phyloP scores from a whole-genome alignment of 1,140 invertebrate species.

The Pemphigus obesinymphae region DNA sequence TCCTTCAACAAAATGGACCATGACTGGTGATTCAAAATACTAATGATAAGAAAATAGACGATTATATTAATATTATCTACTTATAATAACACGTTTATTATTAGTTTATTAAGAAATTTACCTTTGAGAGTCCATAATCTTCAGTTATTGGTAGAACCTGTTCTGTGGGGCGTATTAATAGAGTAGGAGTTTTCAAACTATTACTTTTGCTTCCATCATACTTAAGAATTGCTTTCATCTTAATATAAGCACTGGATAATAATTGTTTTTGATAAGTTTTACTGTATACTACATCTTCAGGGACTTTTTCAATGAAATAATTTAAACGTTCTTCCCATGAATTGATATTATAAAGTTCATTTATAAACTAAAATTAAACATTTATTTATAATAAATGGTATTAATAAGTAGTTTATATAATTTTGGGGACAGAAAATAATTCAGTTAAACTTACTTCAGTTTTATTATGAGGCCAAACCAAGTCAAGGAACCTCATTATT shows the following conservation, averaged over 20 bases:
- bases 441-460: constrained; percentile 36
- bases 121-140: constrained; percentile 61
- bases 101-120: constrained; percentile 45
- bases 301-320: constrained; percentile 43
- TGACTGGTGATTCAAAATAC: constrained; percentile 52
- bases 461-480: constrained; percentile 45
- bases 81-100: background rate
- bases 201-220: constrained; percentile 51
- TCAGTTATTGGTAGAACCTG: constrained; percentile 54
- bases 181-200: constrained; percentile 57
- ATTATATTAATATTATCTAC: background rate
- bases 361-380: constrained; percentile 48
- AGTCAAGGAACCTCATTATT: constrained; percentile 44
- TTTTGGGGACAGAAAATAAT: no score
- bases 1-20: constrained; percentile 60
- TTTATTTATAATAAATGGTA: background rate
- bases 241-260: constrained; percentile 53
- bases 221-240: constrained; percentile 56
- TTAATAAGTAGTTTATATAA: no score
- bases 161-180: constrained; percentile 60
- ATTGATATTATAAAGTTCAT: constrained; percentile 50
- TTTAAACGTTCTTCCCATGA: constrained; percentile 52
- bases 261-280: constrained; percentile 45
- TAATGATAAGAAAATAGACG: constrained; percentile 31
- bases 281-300: constrained; percentile 43